Conservation (phyloP, 2,113 vertebrate species). For the Indri indri region DNA sequence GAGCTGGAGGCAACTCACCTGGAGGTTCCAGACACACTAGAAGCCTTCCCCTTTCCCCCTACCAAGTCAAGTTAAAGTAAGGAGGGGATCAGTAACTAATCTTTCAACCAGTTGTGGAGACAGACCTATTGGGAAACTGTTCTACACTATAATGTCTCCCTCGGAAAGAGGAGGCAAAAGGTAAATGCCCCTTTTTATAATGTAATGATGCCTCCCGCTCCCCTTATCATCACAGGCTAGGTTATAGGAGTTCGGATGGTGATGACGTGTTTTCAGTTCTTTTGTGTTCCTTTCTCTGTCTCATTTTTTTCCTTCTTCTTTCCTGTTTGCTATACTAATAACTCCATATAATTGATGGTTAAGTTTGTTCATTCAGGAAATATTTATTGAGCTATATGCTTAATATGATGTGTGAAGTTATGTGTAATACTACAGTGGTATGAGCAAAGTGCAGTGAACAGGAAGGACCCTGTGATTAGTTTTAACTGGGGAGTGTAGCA, state of each 20-base stretch:
- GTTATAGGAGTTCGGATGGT: neutral
- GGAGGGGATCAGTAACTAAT: neutral
- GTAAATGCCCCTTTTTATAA: neutral
- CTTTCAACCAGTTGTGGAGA: neutral
- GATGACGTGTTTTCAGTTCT: neutral
- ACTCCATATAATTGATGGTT: neutral
- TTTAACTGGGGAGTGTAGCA: neutral
- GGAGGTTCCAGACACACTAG: neutral
- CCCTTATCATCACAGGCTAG: neutral
- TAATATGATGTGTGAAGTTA: neutral
- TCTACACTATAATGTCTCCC: neutral
- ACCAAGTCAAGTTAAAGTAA: neutral
- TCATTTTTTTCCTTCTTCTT: neutral
- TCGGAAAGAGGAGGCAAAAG: neutral
- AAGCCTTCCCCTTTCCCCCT: neutral
- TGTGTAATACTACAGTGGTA: neutral
- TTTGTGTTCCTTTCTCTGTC: neutral
- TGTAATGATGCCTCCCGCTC: neutral
- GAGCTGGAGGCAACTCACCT: neutral
- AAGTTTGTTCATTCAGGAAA: neutral
- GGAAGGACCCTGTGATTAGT: neutral
- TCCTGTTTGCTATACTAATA: neutral
- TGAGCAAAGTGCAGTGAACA: neutral
- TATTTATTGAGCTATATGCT: neutral
- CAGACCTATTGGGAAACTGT: neutral